phyloP scores from a whole-genome alignment of 35 echinoderm and acorn worm species.

The Strongylocentrotus purpuratus region DNA sequence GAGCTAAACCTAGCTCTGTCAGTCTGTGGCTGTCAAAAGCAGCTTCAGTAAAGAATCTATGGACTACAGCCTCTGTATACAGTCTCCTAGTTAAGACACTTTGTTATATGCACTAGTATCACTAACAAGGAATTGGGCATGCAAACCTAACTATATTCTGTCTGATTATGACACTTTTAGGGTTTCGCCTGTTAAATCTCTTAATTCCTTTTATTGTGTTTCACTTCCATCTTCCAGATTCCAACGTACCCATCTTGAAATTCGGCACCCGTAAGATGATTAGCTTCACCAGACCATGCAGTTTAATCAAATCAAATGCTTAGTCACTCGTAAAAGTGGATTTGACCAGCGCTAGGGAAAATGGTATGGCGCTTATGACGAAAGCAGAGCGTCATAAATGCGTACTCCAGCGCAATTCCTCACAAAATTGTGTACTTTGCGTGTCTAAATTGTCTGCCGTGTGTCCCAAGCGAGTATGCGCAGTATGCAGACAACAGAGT shows the following conservation, averaged over 20 bases:
- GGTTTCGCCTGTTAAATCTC: not conserved
- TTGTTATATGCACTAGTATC: too few species aligned
- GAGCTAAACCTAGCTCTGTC: too few species aligned
- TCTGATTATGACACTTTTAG: not conserved
- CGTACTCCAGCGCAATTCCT: not conserved
- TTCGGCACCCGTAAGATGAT: constrained; percentile 43
- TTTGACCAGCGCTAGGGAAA: not conserved
- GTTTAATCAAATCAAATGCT: constrained; percentile 44
- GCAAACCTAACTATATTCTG: not conserved
- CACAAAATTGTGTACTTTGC: not conserved
- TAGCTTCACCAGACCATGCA: constrained; percentile 21
- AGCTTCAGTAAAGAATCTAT: too few species aligned
- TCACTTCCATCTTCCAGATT: constrained; percentile 9
- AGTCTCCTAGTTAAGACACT: too few species aligned
- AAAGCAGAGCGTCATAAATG: constrained; percentile 10
- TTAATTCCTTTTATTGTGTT: not conserved
- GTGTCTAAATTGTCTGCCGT: constrained; percentile 1
- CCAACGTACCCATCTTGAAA: constrained; percentile 14
- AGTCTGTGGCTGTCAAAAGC: too few species aligned
- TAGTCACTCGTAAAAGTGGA: constrained; percentile 36
- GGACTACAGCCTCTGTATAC: too few species aligned
- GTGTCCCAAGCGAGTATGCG: not conserved
- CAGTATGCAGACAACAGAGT: not conserved
- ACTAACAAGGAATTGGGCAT: too few species aligned
- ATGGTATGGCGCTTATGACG: not conserved